Base-by-base conservation (phyloP, 2,888 invertebrate genomes). In the Scaptomyza caliginosa region DNA sequence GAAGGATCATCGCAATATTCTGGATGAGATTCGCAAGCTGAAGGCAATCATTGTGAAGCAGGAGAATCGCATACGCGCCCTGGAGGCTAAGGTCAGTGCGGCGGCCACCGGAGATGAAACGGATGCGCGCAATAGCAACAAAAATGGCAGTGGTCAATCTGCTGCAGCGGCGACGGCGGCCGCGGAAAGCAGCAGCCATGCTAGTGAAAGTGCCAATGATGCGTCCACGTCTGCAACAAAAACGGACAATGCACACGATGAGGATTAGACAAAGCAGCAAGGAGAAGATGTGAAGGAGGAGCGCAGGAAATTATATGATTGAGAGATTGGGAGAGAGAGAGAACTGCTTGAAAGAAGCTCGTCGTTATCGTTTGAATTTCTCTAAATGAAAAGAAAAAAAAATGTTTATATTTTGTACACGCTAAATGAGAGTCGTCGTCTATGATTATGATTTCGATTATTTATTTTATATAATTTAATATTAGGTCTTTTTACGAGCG, bases 31-130 rank as follows among this genome's bases (percentile, higher is more conserved):
- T 81, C 94, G 97, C 60, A 97, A 97, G 90, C 92, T 98, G 74
- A 98, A 98, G 89, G 96, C 97, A n/a, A 96, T 98, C 91, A 96
- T 98, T 78, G 96, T 98, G 23, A 97, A 97, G 89, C 98, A 98
- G 89, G 98, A 98, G 92, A 97, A 96, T 77, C 91, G 92, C 60
- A 91, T 92, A 56, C 90, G 92, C 21, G 91, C 91, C 50, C 77
- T 92, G 66, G 92, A 92, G 75, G 91, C 92, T 3, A 88, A 90
- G 52, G 77, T 79, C 34, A 89, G 88, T 52, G 86, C 88, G 21
- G 84, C 89, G 13, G 85, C 89, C 40, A 86, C 88, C 50, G 89
- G 89, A 48, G 90, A 88, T 32, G 89, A 88, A 51, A 84, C 84
- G 67, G 86, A 86, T 68, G 79, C 85, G 13, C 81, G 82, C 40